phyloP scores from a whole-genome alignment of 2,113 vertebrate genomes.

The Campylomormyrus tamandua region DNA sequence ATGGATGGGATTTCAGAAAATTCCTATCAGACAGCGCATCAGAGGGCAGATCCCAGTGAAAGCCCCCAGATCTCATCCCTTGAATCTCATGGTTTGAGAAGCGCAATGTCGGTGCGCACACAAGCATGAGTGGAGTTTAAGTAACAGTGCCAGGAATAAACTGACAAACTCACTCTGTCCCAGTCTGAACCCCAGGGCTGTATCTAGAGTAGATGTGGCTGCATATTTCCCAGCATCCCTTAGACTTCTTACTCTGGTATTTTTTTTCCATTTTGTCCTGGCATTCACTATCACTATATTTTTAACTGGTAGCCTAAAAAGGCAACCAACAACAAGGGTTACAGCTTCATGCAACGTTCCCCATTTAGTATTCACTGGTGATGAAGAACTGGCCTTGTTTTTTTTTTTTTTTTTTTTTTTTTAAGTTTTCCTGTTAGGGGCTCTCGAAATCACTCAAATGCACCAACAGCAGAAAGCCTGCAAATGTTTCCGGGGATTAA shows the following conservation, averaged over 20 bases:
- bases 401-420: neutral
- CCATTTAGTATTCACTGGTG: neutral
- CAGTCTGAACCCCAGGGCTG: neutral
- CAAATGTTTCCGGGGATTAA: neutral
- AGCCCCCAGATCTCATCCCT: neutral
- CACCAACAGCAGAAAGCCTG: neutral
- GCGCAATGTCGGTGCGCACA: neutral
- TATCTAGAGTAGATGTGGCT: neutral
- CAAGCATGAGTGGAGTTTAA: neutral
- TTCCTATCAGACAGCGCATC: neutral
- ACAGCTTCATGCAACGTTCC: neutral
- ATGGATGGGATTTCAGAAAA: neutral
- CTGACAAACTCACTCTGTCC: neutral
- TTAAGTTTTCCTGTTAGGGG: neutral
- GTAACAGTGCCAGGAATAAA: neutral
- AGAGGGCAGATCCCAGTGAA: neutral
- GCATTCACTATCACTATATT: neutral
- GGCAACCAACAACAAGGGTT: neutral
- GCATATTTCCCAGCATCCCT: neutral
- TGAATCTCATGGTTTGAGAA: neutral
- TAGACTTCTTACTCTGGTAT: neutral
- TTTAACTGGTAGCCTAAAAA: neutral
- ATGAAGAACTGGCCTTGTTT: neutral
- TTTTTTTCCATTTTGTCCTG: neutral
- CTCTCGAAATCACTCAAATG: neutral